Base-by-base conservation (phyloP, 2,113 vertebrate species). In the Pteropus alecto region DNA sequence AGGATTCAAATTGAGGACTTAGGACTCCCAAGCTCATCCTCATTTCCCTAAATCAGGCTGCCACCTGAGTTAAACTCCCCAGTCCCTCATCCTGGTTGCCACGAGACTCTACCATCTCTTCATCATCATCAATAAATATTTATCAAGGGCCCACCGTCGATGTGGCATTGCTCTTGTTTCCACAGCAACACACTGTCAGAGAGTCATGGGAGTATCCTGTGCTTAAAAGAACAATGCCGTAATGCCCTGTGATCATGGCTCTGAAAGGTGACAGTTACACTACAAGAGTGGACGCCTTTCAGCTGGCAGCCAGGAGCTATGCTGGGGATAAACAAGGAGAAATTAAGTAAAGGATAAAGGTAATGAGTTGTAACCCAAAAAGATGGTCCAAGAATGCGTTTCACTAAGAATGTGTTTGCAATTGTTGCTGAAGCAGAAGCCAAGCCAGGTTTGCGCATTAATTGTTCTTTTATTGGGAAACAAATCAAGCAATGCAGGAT, bases 391-490 rank as follows among this genome's bases (percentile, higher is more conserved):
- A 51, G 51, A 16, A 51, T 61, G 35, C 46, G 15, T 86, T 84
- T 35, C 63, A 48, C 67, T 41, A 13, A 13, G 3, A 78, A 89
- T 85, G 56, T 91, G 94, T 68, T 70, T 33, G 82, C 70, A 48
- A 24, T n/a, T 74, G 76, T 63, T 96, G 67, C 43, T 61, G 65
- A 82, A 94, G 85, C 19, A 51, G 95, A 85, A 89, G 60, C 71
- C 84, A 87, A 94, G 87, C 92, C 92, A 93, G 84, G 91, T 94
- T 85, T 92, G 84, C 54, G 70, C 92, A 96, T 97, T 97, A 98
- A 98, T 98, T 98, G 96, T 98, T 98, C 98, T 97, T 97, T 97
- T 98, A 97, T 98, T 93, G 93, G 95, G 92, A 97, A 97, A 97
- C 95, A 98, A 98, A 98, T 98, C 97, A 97, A 98, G 95, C 68